Percentiles rank a stretch among this genome's conserved stretches.
These are phyloP conservation scores for Rhopilema esculentum DNA, from an alignment of 30 jellyfish, hydroid and myxozoan species.

Conservation along the genomic window DNA sequence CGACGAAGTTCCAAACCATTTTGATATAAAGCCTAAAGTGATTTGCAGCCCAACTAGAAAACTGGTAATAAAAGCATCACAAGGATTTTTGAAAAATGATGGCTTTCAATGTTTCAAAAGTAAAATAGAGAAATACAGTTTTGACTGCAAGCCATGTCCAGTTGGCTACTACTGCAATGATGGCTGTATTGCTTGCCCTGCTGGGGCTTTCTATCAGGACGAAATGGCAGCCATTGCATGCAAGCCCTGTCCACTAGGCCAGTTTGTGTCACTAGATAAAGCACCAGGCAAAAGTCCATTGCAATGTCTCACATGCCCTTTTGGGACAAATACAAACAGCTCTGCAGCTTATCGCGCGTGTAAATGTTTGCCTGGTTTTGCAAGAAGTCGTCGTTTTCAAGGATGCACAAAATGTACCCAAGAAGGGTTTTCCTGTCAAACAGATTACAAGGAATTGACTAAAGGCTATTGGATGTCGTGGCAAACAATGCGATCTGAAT, in stretches of 20 bases:
- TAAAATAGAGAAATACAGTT: background rate
- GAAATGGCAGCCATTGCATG: slow-evolving; percentile 25
- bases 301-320: slow-evolving; percentile 38
- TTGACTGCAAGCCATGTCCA: slow-evolving; percentile 36
- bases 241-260: slow-evolving; percentile 47
- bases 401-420: slow-evolving; percentile 27
- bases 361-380: slow-evolving; percentile 36
- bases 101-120: background rate
- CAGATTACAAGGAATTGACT: slow-evolving; percentile 29
- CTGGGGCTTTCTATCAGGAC: slow-evolving; percentile 51
- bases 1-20: background rate
- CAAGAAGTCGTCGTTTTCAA: slow-evolving; percentile 50
- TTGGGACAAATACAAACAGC: slow-evolving; percentile 33
- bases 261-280: slow-evolving; percentile 13
- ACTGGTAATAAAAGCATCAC: background rate
- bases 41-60: slow-evolving; percentile 28
- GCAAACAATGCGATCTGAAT: background rate
- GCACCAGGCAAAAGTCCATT: slow-evolving; percentile 42
- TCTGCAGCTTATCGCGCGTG: slow-evolving; percentile 65
- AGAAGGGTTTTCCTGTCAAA: slow-evolving; percentile 32
- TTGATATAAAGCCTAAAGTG: background rate
- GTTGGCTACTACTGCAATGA: slow-evolving; percentile 2
- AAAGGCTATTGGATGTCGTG: slow-evolving; percentile 54
- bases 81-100: background rate
- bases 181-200: slow-evolving; percentile 25